Evolutionary conservation across 2,888 invertebrate genomes (phyloP).

Genomic region (Folsomia candida): DNA sequence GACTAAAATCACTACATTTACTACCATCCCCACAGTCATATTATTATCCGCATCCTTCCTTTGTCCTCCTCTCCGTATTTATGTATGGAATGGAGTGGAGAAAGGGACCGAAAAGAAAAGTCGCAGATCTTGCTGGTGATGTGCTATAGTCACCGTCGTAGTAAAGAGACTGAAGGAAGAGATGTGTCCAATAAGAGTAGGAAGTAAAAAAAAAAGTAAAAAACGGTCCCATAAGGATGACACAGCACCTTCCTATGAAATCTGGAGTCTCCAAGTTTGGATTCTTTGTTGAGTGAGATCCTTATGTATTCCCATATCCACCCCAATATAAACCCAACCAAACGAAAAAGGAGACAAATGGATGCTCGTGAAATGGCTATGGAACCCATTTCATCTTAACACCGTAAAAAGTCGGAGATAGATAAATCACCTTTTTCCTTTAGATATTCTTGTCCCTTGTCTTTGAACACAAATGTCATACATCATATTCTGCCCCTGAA

Average conservation of each 20-base stretch:
- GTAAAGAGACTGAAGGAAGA: not conserved
- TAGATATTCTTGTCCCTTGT: not conserved
- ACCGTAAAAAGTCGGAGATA: slow-evolving; percentile 1
- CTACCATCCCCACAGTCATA: not conserved
- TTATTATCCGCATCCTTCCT: not conserved
- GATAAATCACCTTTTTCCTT: not conserved
- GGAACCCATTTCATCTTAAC: slow-evolving; percentile 1
- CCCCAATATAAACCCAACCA: not conserved
- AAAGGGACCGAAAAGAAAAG: not conserved
- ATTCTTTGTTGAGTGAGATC: not conserved
- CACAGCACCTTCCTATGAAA: slow-evolving; percentile 1
- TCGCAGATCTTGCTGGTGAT: not conserved
- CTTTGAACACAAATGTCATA: not conserved
- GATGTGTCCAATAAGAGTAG: not conserved
- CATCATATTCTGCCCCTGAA: too few relatives aligned
- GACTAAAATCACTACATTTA: not conserved
- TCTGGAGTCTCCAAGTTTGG: not conserved
- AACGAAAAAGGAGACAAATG: slow-evolving; percentile 10
- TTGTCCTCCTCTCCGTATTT: not conserved
- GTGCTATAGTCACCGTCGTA: too few relatives aligned
- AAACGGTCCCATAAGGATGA: slow-evolving; percentile 3
- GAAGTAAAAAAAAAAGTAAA: slow-evolving; percentile 1
- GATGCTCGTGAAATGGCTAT: not conserved
- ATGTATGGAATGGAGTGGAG: not conserved
- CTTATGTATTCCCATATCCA: not conserved